phyloP scores from a whole-genome alignment of 2,888 invertebrate genomes.

The Operophtera brumata region DNA sequence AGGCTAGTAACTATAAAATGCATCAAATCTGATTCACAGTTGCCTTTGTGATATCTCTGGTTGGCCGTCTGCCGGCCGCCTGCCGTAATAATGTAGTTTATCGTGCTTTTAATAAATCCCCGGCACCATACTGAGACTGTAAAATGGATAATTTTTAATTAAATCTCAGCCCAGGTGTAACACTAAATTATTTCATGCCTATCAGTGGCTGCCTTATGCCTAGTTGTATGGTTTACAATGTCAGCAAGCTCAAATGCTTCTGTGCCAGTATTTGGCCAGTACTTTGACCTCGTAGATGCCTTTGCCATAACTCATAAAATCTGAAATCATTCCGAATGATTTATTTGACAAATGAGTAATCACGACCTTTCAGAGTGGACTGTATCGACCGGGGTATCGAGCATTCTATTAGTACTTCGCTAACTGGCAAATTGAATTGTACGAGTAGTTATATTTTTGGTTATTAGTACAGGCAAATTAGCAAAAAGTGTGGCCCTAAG shows the following conservation, averaged over 20 bases:
- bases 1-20: slow-evolving; percentile 65
- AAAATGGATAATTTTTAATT: slow-evolving; percentile 68
- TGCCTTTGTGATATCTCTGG: slow-evolving; percentile 60
- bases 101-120: slow-evolving; percentile 63
- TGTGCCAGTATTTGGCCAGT: slow-evolving; percentile 12
- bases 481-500: too few species aligned
- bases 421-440: slow-evolving; percentile 27
- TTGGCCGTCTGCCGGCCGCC: slow-evolving; percentile 53
- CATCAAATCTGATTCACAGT: slow-evolving; percentile 66
- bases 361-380: slow-evolving; percentile 25
- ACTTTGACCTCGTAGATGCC: too few species aligned
- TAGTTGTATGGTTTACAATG: slow-evolving; percentile 12
- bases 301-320: too few species aligned
- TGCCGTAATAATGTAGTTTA: slow-evolving; percentile 60
- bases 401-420: slow-evolving; percentile 3
- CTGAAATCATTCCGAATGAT: slow-evolving; percentile 6
- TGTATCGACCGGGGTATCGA: not conserved
- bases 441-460: not conserved
- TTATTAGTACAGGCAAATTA: too few species aligned
- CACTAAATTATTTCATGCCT: slow-evolving; percentile 52
- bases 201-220: slow-evolving; percentile 24
- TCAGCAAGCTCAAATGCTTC: slow-evolving; percentile 31
- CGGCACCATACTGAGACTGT: slow-evolving; percentile 50
- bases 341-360: slow-evolving; percentile 37
- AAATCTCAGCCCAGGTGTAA: slow-evolving; percentile 65